A percentile compares a stretch with the other conserved stretches of the same genome.
phyloP scores from a whole-genome alignment of 2,113 vertebrate genomes.

The Rhizomys pruinosus region DNA sequence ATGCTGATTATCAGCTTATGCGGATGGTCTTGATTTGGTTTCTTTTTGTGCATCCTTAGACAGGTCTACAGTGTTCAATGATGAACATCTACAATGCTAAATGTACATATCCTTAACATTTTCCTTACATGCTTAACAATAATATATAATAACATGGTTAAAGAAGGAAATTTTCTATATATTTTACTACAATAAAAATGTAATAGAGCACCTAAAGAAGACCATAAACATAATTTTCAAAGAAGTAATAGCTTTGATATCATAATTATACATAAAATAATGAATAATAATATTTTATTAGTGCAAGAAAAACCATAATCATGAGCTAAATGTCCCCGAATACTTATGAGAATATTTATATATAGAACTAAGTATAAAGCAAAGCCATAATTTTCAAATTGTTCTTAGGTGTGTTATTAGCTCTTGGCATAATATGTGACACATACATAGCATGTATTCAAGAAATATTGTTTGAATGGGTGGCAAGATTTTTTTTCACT shows the following conservation, averaged over 20 bases:
- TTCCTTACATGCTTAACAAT: conserved; percentile 10
- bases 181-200: conserved; percentile 41
- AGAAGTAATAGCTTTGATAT: conserved; percentile 30
- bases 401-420: neutral
- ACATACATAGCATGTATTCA: neutral
- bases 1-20: conserved; percentile 14
- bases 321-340: neutral
- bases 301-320: conserved; percentile 22
- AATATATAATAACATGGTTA: conserved; percentile 7
- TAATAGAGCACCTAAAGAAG: neutral
- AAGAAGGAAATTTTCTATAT: conserved; percentile 45
- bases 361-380: conserved; percentile 40
- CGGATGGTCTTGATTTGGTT: conserved; percentile 24
- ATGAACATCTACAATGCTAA: neutral
- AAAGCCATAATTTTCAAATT: conserved; percentile 17
- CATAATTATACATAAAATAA: conserved; percentile 22
- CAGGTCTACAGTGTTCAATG: neutral
- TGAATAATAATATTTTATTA: conserved; percentile 30
- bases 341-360: conserved; percentile 31
- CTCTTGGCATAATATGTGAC: neutral
- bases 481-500: conserved; percentile 27
- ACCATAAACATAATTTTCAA: conserved; percentile 17
- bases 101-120: neutral
- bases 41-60: conserved; percentile 22
- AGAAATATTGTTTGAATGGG: conserved; percentile 33